Percentiles rank a stretch among this genome's conserved stretches.
These are phyloP conservation scores for Leiothrix lutea DNA, from an alignment of 2,113 vertebrate species.

Conservation along the genomic window DNA sequence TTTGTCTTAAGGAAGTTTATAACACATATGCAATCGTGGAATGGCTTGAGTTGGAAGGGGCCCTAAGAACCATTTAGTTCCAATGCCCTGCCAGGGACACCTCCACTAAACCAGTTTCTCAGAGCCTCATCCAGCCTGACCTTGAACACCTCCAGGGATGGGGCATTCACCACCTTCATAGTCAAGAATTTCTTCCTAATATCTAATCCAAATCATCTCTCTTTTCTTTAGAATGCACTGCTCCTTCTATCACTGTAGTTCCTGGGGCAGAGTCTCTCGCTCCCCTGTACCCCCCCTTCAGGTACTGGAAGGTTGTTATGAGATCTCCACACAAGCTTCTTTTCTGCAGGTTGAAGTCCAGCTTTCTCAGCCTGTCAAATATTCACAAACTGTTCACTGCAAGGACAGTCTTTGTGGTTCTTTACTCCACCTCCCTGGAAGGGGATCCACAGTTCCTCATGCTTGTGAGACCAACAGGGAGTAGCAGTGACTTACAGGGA, in stretches of 20 bases:
- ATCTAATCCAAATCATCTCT: too few species aligned
- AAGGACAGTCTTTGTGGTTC: background rate
- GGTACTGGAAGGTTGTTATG: background rate
- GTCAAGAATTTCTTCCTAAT: background rate
- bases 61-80: background rate
- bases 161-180: background rate
- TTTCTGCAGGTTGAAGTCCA: background rate
- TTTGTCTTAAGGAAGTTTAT: background rate
- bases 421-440: background rate
- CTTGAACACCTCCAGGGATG: background rate
- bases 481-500: background rate
- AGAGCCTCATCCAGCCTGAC: background rate
- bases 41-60: background rate
- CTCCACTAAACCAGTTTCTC: background rate
- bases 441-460: background rate
- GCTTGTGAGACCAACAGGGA: background rate
- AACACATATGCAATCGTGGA: rapidly evolving
- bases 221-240: background rate
- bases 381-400: background rate
- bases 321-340: background rate
- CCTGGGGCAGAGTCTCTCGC: too few species aligned
- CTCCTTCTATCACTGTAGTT: background rate
- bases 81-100: background rate
- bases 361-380: background rate
- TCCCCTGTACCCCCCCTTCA: too few species aligned